Conservation (phyloP, 2,888 invertebrate genomes). For the Neria commutata region DNA sequence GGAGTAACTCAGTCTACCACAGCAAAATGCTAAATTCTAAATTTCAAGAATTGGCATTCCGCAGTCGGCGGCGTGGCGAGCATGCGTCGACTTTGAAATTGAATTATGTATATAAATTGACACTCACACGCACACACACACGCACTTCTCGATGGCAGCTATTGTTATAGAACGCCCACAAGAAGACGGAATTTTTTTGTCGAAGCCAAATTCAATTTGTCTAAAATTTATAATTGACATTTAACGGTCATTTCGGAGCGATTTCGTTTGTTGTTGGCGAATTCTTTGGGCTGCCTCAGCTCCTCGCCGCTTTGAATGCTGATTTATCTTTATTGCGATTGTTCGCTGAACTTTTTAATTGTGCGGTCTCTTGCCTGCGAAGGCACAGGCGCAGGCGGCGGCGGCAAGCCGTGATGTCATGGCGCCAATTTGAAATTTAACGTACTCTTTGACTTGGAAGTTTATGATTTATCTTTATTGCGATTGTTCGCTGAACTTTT, state of each 20-base stretch:
- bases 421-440: background rate
- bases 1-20: no score
- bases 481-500: background rate
- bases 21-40: no score
- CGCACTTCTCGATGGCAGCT: background rate
- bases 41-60: background rate
- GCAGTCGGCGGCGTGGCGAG: background rate
- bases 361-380: no score
- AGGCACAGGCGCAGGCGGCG: background rate
- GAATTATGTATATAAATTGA: background rate
- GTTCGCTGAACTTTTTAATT: background rate
- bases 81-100: background rate
- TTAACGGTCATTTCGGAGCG: background rate
- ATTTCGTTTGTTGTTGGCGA: background rate
- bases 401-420: background rate
- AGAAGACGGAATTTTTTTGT: no score
- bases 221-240: slow-evolving; percentile 1
- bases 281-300: background rate
- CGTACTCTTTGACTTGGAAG: background rate
- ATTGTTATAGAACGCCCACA: background rate
- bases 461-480: background rate
- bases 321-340: background rate
- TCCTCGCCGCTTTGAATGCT: background rate
- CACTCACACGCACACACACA: no score
- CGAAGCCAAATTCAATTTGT: background rate